Evolutionary conservation across 2,888 invertebrate genomes (phyloP).

Genomic region (Phengaris arion): DNA sequence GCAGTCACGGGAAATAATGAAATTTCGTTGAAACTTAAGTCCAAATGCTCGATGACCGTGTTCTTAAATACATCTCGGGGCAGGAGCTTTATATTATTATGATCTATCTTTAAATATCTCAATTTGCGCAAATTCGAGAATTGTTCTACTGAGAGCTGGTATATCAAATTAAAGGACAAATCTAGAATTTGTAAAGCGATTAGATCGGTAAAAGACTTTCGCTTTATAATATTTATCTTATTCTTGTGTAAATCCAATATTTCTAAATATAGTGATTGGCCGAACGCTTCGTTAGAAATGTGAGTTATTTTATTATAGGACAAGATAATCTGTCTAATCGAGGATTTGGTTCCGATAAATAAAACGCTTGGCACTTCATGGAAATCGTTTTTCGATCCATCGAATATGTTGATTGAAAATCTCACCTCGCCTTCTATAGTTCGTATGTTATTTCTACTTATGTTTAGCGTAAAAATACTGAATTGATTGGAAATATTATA

Average conservation of each 20-base stretch:
- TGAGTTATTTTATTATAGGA: conserved; percentile 86
- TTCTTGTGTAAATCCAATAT: conserved; percentile 87
- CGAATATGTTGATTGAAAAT: conserved; percentile 83
- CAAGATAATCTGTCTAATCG: conserved; percentile 84
- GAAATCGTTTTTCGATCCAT: conserved; percentile 84
- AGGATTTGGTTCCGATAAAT: conserved; percentile 81
- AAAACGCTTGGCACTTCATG: conserved; percentile 82
- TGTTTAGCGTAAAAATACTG: conserved; percentile 85
- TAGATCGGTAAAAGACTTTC: conserved; percentile 88
- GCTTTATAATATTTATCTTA: conserved; percentile 84
- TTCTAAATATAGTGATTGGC: conserved; percentile 84
- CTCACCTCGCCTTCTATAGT: conserved; percentile 69
- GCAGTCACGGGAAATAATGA: conserved; percentile 89
- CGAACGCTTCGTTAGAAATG: conserved; percentile 87
- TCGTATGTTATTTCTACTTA: conserved; percentile 84
- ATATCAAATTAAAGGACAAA: conserved; percentile 86
- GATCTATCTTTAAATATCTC: conserved; percentile 85
- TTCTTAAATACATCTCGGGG: conserved; percentile 89
- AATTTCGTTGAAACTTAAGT: conserved; percentile 88
- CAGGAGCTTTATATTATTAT: conserved; percentile 85
- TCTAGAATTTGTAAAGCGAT: conserved; percentile 88
- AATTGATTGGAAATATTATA: conserved; percentile 83
- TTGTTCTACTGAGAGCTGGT: conserved; percentile 88
- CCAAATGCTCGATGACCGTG: conserved; percentile 88
- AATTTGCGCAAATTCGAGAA: conserved; percentile 88